A percentile compares a stretch with the other conserved stretches of the same genome.
phyloP scores from a whole-genome alignment of 2,113 vertebrate species.

The Sprattus sprattus region DNA sequence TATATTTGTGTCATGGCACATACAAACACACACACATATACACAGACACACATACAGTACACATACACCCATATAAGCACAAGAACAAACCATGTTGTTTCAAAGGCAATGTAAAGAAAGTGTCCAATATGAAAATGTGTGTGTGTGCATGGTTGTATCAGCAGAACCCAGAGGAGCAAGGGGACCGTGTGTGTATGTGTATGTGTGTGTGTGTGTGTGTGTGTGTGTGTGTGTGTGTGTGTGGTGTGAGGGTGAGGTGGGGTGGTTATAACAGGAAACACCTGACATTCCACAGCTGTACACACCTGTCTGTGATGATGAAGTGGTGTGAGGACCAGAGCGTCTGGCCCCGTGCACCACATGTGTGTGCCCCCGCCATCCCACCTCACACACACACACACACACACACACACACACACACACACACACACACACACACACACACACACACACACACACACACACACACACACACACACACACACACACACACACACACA shows the following conservation, averaged over 20 bases:
- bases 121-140: too few relatives aligned
- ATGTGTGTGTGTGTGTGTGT: not conserved
- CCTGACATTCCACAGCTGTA: conserved; percentile 5
- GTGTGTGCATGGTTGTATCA: not conserved
- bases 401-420: not conserved
- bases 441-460: not conserved
- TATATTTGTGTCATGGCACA: conserved; percentile 27
- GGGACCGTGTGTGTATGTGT: not conserved
- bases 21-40: not conserved
- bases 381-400: too few relatives aligned
- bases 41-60: not conserved
- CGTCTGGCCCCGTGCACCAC: not conserved
- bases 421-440: not conserved
- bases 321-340: not conserved
- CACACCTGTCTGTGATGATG: conserved; percentile 13
- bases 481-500: conserved; percentile 6
- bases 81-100: not conserved
- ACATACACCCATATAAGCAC: not conserved
- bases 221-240: not conserved
- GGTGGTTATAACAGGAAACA: not conserved
- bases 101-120: not conserved
- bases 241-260: not conserved
- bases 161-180: not conserved
- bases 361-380: not conserved
- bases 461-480: conserved; percentile 2